These are phyloP conservation scores for Melitaea athalia DNA, from an alignment of 2,888 invertebrate genomes.

Conservation along the genomic window DNA sequence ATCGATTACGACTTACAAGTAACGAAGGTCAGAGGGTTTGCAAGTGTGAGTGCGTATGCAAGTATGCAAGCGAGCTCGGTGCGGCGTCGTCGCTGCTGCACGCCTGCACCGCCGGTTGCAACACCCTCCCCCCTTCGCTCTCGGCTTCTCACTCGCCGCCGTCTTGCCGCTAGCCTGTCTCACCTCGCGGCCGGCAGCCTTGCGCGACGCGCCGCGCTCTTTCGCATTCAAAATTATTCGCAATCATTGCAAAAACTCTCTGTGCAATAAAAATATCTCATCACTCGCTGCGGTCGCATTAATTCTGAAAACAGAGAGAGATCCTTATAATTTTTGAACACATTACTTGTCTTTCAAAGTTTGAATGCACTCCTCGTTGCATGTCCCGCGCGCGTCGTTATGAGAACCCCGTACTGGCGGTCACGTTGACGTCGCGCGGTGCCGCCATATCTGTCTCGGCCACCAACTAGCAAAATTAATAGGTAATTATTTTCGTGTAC, in stretches of 20 bases:
- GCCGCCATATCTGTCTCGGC: slow-evolving; percentile 87
- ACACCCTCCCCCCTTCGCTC: slow-evolving; percentile 82
- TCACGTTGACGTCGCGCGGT: slow-evolving; percentile 86
- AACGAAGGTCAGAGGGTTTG: slow-evolving; percentile 78
- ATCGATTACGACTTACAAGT: slow-evolving; percentile 73
- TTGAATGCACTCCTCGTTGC: slow-evolving; percentile 85
- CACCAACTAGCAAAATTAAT: slow-evolving; percentile 83
- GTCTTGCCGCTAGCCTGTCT: slow-evolving; percentile 82
- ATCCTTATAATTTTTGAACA: slow-evolving; percentile 61
- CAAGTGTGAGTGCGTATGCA: slow-evolving; percentile 79
- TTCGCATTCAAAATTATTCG: slow-evolving; percentile 82
- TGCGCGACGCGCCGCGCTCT: slow-evolving; percentile 83
- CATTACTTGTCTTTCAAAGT: slow-evolving; percentile 75
- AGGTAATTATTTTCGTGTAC: slow-evolving; percentile 82
- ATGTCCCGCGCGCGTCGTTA: slow-evolving; percentile 89
- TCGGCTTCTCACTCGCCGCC: slow-evolving; percentile 80
- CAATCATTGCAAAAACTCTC: slow-evolving; percentile 81
- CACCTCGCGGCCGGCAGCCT: slow-evolving; percentile 83
- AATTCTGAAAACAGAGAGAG: slow-evolving; percentile 71
- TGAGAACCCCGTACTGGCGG: slow-evolving; percentile 88
- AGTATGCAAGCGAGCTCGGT: slow-evolving; percentile 82
- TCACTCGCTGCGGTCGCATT: slow-evolving; percentile 69
- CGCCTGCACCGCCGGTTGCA: slow-evolving; percentile 82
- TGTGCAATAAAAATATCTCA: slow-evolving; percentile 78
- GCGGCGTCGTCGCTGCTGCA: slow-evolving; percentile 81